Base-by-base conservation (phyloP, 2,888 invertebrate genomes). In the Meta bourneti region DNA sequence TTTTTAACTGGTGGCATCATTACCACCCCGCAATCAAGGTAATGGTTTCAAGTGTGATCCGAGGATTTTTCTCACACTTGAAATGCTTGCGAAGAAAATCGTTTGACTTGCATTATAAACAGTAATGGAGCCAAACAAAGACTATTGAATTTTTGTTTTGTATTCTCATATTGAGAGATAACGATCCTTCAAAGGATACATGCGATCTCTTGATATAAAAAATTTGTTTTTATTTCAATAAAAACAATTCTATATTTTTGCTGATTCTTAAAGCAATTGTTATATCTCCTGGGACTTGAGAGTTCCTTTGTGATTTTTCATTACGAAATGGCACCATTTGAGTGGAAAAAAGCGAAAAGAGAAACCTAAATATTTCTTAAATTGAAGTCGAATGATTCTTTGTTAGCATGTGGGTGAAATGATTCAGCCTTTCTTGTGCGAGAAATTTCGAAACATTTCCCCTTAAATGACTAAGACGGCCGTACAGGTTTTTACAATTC, bases 11-110 rank as follows among this genome's bases (percentile, higher is more conserved):
- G 52, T 77, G 77, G 77, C 79, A 61, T 79, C 79, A 79, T 69
- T 20, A 34, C 61, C 49, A 77, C 49, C 49, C 77, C 11, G 11
- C 16, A 16, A 20, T 71, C 72, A 82, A 82, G 72, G 82, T 82
- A 72, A 82, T 82, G 11, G 71, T 82, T 82, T 82, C 72, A 82
- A 82, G 82, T 82, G 82, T 34, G 82, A 72, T 61, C 13, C 0
- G 82, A 20, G 19, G 13, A 34, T 48, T 11, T 20, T 82, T 82
- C 82, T 51, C 82, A 82, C 82, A 82, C 82, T 72, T 51, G 82
- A 72, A 82, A 61, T 61, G 16, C 16, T 61, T 16, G 13, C 11
- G 16, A 5, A 61, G 5, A 61, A 11, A 61, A 61, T 61, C 61
- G 61, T 61, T 61, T 61, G 61, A 16, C 61, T 11, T 16, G 61